phyloP scores from a whole-genome alignment of 2,113 vertebrate species.

The Cebus imitator region DNA sequence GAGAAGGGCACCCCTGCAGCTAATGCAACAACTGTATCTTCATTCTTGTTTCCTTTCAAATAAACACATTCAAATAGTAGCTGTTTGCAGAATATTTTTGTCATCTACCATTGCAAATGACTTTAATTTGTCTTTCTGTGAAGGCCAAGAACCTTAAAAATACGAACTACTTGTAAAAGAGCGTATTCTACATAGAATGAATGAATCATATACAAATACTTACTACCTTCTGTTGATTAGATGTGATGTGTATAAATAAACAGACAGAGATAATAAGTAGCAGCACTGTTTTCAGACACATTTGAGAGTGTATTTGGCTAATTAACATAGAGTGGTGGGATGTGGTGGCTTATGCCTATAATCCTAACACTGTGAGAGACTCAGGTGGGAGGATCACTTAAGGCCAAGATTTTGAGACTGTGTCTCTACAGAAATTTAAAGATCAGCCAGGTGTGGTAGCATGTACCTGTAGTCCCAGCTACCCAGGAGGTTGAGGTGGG shows the following conservation, averaged over 20 bases:
- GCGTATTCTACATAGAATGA: background rate
- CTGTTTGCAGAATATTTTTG: background rate
- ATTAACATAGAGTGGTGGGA: background rate
- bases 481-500: too few species aligned
- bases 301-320: background rate
- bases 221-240: background rate
- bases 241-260: background rate
- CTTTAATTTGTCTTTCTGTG: background rate
- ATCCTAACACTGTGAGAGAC: too few species aligned
- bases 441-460: too few species aligned
- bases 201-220: background rate
- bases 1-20: background rate
- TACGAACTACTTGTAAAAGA: background rate
- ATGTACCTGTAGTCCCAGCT: too few species aligned
- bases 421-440: too few species aligned
- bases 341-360: too few species aligned
- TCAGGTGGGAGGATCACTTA: too few species aligned
- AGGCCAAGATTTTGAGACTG: too few species aligned
- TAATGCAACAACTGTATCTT: background rate
- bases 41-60: background rate
- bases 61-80: background rate
- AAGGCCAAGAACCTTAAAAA: background rate
- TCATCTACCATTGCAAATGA: background rate
- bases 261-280: background rate
- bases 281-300: background rate